phyloP scores from a whole-genome alignment of 2,113 vertebrate genomes.

The Pituophis catenifer region DNA sequence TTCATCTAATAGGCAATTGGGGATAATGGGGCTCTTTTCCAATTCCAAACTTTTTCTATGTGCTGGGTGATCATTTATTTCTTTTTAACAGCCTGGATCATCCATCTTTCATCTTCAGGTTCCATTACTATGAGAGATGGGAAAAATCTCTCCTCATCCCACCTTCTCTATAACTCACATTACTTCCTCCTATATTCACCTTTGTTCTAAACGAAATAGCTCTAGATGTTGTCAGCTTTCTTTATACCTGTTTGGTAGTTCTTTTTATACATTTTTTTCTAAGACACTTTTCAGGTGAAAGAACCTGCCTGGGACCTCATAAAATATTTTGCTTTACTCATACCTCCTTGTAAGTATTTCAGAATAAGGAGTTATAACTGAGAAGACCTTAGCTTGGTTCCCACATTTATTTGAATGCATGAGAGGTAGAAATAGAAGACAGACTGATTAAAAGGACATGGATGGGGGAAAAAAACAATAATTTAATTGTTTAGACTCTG shows the following conservation, averaged over 20 bases:
- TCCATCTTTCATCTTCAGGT: not conserved
- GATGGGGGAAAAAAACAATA: not conserved
- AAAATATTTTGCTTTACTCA: not conserved
- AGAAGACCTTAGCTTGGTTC: not conserved
- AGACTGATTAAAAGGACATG: not conserved
- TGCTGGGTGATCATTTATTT: not conserved
- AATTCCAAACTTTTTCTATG: not conserved
- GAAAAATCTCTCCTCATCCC: not conserved
- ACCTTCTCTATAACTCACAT: not conserved
- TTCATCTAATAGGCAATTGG: not conserved
- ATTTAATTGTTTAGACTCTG: not conserved
- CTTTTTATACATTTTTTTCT: not conserved
- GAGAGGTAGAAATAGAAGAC: not conserved
- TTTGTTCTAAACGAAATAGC: not conserved
- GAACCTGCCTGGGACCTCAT: not conserved
- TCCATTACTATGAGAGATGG: not conserved
- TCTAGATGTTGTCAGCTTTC: not conserved
- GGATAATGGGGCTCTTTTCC: not conserved
- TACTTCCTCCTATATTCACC: not conserved
- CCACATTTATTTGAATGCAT: not conserved
- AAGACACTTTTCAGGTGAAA: not conserved
- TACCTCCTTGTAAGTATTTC: not conserved
- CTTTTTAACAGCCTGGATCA: not conserved
- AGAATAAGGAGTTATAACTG: not conserved
- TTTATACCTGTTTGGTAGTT: not conserved